These are phyloP conservation scores for Manis javanica DNA, from an alignment of 2,797 vertebrate species.

Conservation along the genomic window DNA sequence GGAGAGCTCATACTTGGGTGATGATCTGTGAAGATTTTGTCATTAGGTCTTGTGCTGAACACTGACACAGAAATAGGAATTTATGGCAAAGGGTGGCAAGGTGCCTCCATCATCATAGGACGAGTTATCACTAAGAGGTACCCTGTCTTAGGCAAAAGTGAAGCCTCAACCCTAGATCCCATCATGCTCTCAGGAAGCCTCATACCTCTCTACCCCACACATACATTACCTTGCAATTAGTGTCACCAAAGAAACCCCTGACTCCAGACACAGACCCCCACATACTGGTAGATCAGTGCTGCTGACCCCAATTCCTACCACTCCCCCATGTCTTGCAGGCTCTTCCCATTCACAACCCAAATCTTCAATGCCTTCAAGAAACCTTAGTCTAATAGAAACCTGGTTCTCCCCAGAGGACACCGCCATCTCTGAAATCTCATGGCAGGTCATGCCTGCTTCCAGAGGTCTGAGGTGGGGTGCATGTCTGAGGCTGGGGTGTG, in stretches of 20 bases:
- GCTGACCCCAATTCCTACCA: not conserved
- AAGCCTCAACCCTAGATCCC: not conserved
- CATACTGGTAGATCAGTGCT: not conserved
- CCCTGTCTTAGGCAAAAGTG: not conserved
- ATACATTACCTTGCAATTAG: no score
- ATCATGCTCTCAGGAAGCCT: not conserved
- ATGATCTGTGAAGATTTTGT: not conserved
- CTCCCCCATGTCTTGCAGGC: not conserved
- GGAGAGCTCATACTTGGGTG: not conserved
- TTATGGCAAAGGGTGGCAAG: not conserved
- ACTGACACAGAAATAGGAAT: not conserved
- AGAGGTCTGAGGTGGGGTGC: not conserved
- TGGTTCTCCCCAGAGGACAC: not conserved
- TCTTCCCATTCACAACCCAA: not conserved
- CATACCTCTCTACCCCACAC: rapidly evolving
- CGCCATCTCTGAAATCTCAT: not conserved
- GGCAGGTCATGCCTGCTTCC: not conserved
- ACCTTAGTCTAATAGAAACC: not conserved
- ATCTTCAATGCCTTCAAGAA: not conserved
- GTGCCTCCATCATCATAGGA: not conserved
- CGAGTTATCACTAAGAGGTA: not conserved
- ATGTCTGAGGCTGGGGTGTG: no score
- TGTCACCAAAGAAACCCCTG: not conserved
- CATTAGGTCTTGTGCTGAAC: not conserved
- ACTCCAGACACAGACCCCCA: not conserved